Evolutionary conservation across 2,888 invertebrate species (phyloP).

Genomic region (Orchesellides sinensis): DNA sequence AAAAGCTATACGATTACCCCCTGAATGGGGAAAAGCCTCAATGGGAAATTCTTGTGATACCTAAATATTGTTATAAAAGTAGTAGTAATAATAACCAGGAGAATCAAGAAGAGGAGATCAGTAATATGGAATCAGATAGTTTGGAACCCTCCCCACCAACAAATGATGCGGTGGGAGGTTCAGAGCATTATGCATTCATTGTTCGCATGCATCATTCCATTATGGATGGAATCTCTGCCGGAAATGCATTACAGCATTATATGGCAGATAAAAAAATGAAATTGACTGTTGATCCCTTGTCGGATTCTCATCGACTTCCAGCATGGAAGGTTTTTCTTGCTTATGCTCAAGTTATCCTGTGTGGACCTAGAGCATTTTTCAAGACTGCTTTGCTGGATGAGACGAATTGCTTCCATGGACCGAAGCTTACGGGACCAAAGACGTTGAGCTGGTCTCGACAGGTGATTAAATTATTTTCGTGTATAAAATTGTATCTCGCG

Average conservation of each 20-base stretch:
- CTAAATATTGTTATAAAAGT: slow-evolving; percentile 63
- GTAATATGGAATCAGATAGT: slow-evolving; percentile 37
- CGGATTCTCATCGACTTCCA: slow-evolving; percentile 36
- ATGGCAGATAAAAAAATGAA: slow-evolving; percentile 65
- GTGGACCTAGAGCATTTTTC: slow-evolving; percentile 69
- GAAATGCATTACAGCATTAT: slow-evolving; percentile 67
- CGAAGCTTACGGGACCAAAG: slow-evolving; percentile 71
- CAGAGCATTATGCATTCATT: slow-evolving; percentile 68
- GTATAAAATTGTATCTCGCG: background rate
- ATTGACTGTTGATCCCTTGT: slow-evolving; percentile 67
- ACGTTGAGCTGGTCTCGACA: slow-evolving; percentile 70
- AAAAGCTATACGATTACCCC: slow-evolving; percentile 66
- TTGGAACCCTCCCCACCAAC: slow-evolving; percentile 36
- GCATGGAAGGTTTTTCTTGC: slow-evolving; percentile 55
- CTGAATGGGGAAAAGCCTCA: slow-evolving; percentile 70
- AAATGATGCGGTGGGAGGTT: too few relatives aligned
- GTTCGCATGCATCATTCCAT: slow-evolving; percentile 71
- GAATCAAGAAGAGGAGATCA: background rate
- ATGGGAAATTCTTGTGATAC: slow-evolving; percentile 72
- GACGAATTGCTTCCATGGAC: slow-evolving; percentile 72
- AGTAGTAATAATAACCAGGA: too few relatives aligned
- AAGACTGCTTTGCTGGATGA: slow-evolving; percentile 69
- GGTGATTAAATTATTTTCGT: slow-evolving; percentile 25
- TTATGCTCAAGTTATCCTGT: slow-evolving; percentile 64
- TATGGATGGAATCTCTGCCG: slow-evolving; percentile 72